Base-by-base conservation (phyloP, 2,113 vertebrate species). In the Notothenia rossii region DNA sequence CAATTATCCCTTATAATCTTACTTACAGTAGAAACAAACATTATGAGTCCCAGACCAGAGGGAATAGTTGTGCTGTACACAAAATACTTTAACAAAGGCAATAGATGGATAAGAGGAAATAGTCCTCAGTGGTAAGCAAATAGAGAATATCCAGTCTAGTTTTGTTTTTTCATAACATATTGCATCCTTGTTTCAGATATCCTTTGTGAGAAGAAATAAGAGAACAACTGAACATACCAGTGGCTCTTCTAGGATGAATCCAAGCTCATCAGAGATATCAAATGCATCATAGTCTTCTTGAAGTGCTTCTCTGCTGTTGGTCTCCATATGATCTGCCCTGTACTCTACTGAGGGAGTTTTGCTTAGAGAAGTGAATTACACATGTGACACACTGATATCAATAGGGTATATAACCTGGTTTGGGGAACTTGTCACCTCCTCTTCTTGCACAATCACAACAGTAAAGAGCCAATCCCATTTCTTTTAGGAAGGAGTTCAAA, bases 191-290 rank as follows among this genome's bases (percentile, higher is more conserved):
- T 54, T 25, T 70, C 43, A 29, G 6, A 71, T 70, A 45, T 49
- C 6, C 50, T 61, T 62, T 56, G 14, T 43, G 7, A 72, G 10
- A 46, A 53, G 68, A 81, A 10, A 69, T 62, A 79, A 76, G 7
- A 74, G 63, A 43, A 53, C 8, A 45, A 17, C 59, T 5, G 53
- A 75, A 81, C 85, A 77, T 77, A 92, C 92, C 82, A 89, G 25
- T 65, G 89, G 90, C 36, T 92, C 58, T 66, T 90, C 61, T 46
- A 91, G 89, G 33, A 92, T n/a, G 74, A 94, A 93, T 48, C 90
- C 91, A 25, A 88, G 73, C 13, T 85, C 66, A n/a, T 90, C 86
- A 15, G 91, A 91, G 68, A 90, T 74, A 82, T 84, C 50, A 75
- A 87, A 94, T 53, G 62, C 73, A 75, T 90, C 72, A 59, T 81